Base-by-base conservation (phyloP, 2,888 invertebrate species). In the Lampropteryx suffumata region DNA sequence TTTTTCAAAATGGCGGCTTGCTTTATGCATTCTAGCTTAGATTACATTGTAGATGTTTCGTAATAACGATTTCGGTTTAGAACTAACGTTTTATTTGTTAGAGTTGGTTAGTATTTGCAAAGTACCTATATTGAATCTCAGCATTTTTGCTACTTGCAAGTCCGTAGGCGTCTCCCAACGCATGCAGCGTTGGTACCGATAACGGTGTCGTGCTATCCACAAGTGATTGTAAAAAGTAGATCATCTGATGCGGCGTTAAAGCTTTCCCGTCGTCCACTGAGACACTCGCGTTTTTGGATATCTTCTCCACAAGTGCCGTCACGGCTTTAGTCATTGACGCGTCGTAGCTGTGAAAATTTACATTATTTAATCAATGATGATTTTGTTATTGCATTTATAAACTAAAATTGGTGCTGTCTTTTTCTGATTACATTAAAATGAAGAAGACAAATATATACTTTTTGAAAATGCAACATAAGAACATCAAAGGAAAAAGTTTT, bases 161-260 rank as follows among this genome's bases (percentile, higher is more conserved):
- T 21, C 91, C 87, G 75, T 97, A 97, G 0, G 91, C 76, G 0
- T 86, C 74, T 29, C 74, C 79, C 1, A 81, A 32, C 0, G 14
- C 30, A 0, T 37, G 42, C 10, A 94, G 75, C 64, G 93, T 94
- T 0, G 82, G 79, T 1, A 94, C 50, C 0, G 93, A 68, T 26
- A 94, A 64, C 0, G 92, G 79, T 0, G 91, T 79, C 0, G 84
- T 61, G 0, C 87, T 76, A 42, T 93, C 92, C 2, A 94, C 82
- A n/a, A 97, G 80, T 64, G 92, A 91, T 36, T 94, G 92, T 14
- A 97, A 79, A 56, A 96, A 92, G 65, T 94, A 93, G 43, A 93
- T 92, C 37, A 92, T 82, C 81, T 97, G 96, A 49, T 91, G 90
- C 0, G 94, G 88, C 0, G 91, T 90, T 61, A 96, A 90, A 0